Base-by-base conservation (phyloP, 2,797 vertebrate genomes). In the Cheirogaleus major region DNA sequence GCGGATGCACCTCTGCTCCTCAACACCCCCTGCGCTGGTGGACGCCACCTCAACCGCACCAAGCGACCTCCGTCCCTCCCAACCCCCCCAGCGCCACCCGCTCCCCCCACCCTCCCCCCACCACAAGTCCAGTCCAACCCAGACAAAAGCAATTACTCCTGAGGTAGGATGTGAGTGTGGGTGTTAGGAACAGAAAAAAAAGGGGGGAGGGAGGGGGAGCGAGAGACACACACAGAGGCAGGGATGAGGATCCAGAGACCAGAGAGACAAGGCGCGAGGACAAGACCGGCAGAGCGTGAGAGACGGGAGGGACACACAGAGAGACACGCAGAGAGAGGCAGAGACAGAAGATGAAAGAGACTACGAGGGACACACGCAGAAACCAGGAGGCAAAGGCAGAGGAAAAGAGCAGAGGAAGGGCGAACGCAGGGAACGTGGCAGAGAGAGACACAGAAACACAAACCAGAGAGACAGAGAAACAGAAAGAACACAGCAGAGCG, bases 141-240 rank as follows among this genome's bases (percentile, higher is more conserved):
- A 99, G 99, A 99, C 99, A 99, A 99, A 99, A 99, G 99, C 99
- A 99, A 99, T 99, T 99, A 99, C 99, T 99, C 99, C 99, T 99
- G 97, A 98, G 99, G 99, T 99, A 99, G 99, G 99, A 96, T 98
- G 98, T 98, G 98, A 97, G 97, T 98, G 97, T 96, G 97, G 97
- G 98, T 98, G 98, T 97, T 96, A 97, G 97, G 97, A 96, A 97
- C 97, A 97, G 98, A 95, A 96, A 97, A 97, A 96, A 91, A 90
- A 67, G 57, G 52, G 78, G 50, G 93, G 92, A 79, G 65, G 92
- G 90, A 73, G 79, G 86, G 79, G 65, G 96, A 89, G 94, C 1
- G 41, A 84, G 96, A 97, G 92, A 96, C 25, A 86, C 79, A 93
- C 87, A 97, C 82, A 78, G 65, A 96, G 96, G 97, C 96, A 93